Evolutionary conservation across 2,113 vertebrate species (phyloP).

Genomic region (Salminus brasiliensis): DNA sequence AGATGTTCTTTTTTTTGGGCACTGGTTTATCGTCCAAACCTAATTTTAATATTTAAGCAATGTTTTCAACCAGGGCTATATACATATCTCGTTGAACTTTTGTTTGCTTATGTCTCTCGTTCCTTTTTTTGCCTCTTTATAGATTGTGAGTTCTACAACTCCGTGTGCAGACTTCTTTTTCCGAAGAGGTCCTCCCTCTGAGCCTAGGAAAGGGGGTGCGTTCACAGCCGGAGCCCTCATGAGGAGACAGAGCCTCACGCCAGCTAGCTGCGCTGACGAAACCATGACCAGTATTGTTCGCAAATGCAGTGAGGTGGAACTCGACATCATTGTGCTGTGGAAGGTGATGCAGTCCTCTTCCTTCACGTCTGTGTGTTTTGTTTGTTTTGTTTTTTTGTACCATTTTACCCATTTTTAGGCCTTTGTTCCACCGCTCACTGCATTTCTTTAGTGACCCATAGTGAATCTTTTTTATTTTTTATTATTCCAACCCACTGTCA

Average conservation of each 20-base stretch:
- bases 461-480: no score
- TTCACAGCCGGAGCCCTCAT: conserved; percentile 36
- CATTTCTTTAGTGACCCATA: background rate
- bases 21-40: no score
- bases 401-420: background rate
- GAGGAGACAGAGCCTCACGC: conserved; percentile 32
- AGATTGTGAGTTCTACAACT: conserved; percentile 95
- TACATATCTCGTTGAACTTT: no score
- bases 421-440: background rate
- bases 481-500: no score
- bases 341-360: conserved; percentile 78
- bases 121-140: background rate
- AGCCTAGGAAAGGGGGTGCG: conserved; percentile 67
- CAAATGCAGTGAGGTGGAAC: conserved; percentile 88
- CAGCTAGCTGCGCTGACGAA: conserved; percentile 53
- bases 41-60: no score
- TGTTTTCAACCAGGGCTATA: no score
- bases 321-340: conserved; percentile 91
- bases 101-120: background rate
- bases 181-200: conserved; percentile 74
- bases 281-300: conserved; percentile 75
- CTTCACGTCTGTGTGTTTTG: background rate
- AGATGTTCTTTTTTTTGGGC: no score
- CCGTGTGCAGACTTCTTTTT: conserved; percentile 98
- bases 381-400: background rate